phyloP scores from a whole-genome alignment of 2,113 vertebrate genomes.

The Aegypius monachus region DNA sequence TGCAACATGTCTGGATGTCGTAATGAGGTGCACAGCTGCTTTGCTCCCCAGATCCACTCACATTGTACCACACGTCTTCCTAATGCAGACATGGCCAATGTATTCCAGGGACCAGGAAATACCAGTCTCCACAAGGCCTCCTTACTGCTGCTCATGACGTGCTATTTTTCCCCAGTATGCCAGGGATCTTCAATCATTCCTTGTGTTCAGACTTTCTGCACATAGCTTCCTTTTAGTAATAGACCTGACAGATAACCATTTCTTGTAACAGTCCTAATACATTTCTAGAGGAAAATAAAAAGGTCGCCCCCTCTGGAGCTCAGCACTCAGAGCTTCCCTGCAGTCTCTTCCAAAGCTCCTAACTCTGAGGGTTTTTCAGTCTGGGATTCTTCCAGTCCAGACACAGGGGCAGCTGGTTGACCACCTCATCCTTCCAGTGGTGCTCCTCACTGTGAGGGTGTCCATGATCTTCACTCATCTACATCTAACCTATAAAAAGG shows the following conservation, averaged over 20 bases:
- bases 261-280: neutral
- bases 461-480: neutral
- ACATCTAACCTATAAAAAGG: neutral
- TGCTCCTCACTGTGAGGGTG: neutral
- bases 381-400: neutral
- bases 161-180: neutral
- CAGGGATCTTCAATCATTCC: neutral
- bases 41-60: neutral
- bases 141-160: neutral
- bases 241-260: neutral
- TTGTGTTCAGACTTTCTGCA: neutral
- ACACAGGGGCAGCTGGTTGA: neutral
- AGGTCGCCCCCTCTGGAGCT: neutral
- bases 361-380: fast-evolving
- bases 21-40: neutral
- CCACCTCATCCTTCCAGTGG: neutral
- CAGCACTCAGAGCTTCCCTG: neutral
- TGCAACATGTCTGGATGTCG: neutral
- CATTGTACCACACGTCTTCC: neutral
- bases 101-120: neutral
- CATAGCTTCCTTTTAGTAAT: neutral
- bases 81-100: neutral
- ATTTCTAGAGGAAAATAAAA: neutral
- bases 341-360: neutral
- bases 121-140: neutral